phyloP scores from a whole-genome alignment of 2,113 vertebrate genomes.

The Spea bombifrons region DNA sequence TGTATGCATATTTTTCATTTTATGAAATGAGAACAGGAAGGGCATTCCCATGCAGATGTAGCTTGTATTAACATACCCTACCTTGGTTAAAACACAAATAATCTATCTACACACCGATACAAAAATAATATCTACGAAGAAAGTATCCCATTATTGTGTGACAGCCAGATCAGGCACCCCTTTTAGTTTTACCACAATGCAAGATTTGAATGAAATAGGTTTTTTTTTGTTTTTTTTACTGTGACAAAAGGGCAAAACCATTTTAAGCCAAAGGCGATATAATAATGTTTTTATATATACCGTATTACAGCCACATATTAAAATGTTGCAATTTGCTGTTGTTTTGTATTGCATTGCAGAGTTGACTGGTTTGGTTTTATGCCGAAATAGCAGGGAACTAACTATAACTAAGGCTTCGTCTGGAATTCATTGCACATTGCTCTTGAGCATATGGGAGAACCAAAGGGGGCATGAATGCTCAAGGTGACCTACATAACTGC shows the following conservation, averaged over 20 bases:
- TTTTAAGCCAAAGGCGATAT: background rate
- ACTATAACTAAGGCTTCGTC: background rate
- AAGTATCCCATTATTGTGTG: too few species aligned
- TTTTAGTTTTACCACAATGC: background rate
- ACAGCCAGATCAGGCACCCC: too few species aligned
- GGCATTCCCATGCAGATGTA: too few species aligned
- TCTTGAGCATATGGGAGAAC: constrained; percentile 18
- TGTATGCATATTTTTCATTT: too few species aligned
- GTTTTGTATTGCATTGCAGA: constrained; percentile 8
- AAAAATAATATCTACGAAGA: too few species aligned
- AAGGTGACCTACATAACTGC: constrained; percentile 3
- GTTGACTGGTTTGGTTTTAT: background rate
- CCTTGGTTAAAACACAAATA: too few species aligned
- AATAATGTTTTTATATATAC: background rate
- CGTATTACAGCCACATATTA: background rate
- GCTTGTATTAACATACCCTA: too few species aligned
- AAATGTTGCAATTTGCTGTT: background rate
- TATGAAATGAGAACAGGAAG: too few species aligned
- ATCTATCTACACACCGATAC: too few species aligned
- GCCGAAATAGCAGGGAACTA: background rate
- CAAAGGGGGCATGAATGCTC: background rate
- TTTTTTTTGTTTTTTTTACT: background rate
- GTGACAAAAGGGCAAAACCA: background rate
- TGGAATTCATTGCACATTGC: background rate
- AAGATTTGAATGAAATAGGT: background rate